These are phyloP conservation scores for Drosophila gaucha DNA, from an alignment of 2,888 invertebrate genomes.

Conservation along the genomic window DNA sequence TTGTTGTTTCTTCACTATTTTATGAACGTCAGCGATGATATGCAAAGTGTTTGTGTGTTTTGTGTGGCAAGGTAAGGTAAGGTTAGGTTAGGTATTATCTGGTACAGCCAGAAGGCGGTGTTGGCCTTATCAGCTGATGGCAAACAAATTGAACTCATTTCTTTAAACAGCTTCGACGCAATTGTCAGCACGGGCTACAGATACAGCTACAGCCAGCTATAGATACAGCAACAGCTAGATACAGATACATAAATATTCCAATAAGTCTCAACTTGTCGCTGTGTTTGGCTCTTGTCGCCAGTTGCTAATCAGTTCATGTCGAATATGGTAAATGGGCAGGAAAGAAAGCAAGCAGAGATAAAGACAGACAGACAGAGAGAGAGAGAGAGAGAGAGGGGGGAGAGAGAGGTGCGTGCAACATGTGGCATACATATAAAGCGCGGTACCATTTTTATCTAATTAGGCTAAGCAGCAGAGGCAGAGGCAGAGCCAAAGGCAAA, in stretches of 20 bases:
- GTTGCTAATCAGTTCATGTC: conserved; percentile 62
- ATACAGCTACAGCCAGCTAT: conserved; percentile 11
- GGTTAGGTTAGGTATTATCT: conserved; percentile 39
- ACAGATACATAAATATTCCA: conserved; percentile 58
- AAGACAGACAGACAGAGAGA: conserved; percentile 22
- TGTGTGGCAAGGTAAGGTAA: not conserved
- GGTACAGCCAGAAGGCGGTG: not conserved
- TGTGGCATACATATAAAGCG: conserved; percentile 50
- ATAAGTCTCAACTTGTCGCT: conserved; percentile 67
- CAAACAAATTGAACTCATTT: conserved; percentile 78
- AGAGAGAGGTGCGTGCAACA: conserved; percentile 20
- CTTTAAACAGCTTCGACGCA: conserved; percentile 71
- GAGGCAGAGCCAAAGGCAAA: conserved; percentile 1
- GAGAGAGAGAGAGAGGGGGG: not conserved
- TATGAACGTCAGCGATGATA: conserved; percentile 57
- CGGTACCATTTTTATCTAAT: conserved; percentile 78
- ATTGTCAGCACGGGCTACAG: conserved; percentile 35
- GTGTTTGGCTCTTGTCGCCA: conserved; percentile 44
- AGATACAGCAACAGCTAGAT: conserved; percentile 24
- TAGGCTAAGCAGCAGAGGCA: conserved; percentile 74
- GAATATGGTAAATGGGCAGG: conserved; percentile 70
- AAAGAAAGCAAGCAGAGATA: conserved; percentile 64
- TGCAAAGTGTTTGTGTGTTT: conserved; percentile 69
- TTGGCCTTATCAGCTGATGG: conserved; percentile 57
- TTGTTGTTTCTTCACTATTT: conserved; percentile 2